Conservation (phyloP, 2,888 invertebrate genomes). For the Cylloceria caligata region DNA sequence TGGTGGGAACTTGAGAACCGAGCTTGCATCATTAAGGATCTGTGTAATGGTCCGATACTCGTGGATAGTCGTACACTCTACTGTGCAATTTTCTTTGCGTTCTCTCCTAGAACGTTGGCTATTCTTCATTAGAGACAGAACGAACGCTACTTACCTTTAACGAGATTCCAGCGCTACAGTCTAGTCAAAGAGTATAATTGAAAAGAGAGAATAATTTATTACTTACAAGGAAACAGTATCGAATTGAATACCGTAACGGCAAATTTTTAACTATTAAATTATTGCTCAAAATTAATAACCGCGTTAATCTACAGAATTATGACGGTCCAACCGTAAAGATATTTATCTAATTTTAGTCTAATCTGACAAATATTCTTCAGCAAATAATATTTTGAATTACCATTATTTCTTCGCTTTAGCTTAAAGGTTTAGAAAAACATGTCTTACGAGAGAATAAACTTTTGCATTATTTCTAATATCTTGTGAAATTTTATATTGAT, state of each 20-base stretch:
- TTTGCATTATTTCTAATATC: neutral
- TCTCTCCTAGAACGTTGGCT: neutral
- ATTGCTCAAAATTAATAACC: too few relatives aligned
- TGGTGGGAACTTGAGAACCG: slow-evolving; percentile 56
- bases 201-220: too few relatives aligned
- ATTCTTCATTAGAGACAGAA: slow-evolving; percentile 25
- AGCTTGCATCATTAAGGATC: slow-evolving; percentile 56
- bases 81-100: neutral
- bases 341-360: neutral
- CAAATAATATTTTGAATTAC: neutral
- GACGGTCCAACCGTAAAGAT: too few relatives aligned
- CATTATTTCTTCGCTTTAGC: neutral
- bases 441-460: too few relatives aligned
- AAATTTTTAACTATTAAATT: too few relatives aligned
- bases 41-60: slow-evolving; percentile 28
- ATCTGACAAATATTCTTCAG: neutral
- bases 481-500: neutral
- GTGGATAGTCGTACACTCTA: neutral
- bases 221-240: too few relatives aligned
- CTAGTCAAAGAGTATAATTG: neutral
- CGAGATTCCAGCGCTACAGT: neutral
- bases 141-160: neutral
- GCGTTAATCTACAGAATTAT: too few relatives aligned
- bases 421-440: too few relatives aligned
- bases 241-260: too few relatives aligned